phyloP scores from a whole-genome alignment of 2,888 invertebrate genomes.

The Galeopsomyia nigrocyanea region DNA sequence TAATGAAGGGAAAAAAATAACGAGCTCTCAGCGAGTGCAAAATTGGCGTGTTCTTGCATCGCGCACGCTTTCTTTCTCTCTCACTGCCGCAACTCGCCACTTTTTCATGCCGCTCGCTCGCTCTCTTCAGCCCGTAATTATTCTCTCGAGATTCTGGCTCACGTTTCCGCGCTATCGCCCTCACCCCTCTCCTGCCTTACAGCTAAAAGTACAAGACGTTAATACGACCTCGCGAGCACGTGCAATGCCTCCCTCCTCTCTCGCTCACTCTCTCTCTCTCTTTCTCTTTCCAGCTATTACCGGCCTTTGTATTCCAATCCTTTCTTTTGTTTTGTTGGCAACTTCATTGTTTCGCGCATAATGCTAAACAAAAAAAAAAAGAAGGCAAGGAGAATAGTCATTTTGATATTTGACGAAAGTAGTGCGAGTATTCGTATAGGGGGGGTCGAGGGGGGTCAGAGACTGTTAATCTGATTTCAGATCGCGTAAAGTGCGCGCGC shows the following conservation, averaged over 20 bases:
- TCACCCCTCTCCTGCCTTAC: not conserved
- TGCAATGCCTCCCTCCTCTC: conserved; percentile 25
- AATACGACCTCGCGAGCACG: conserved; percentile 38
- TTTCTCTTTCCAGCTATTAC: conserved; percentile 36
- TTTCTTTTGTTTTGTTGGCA: not conserved
- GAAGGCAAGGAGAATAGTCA: too few relatives aligned
- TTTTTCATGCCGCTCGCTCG: conserved; percentile 32
- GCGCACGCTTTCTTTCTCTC: conserved; percentile 32
- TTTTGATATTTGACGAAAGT: too few relatives aligned
- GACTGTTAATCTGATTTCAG: conserved; percentile 35
- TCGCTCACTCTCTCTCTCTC: conserved; percentile 7
- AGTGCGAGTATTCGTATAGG: not conserved
- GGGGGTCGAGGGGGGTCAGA: not conserved
- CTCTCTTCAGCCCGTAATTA: conserved; percentile 42
- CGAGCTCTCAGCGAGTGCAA: conserved; percentile 28
- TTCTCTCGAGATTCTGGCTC: conserved; percentile 49
- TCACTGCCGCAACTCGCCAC: conserved; percentile 27
- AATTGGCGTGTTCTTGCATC: conserved; percentile 40
- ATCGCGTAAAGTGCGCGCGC: conserved; percentile 14
- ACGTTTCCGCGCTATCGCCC: conserved; percentile 46
- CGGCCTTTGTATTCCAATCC: conserved; percentile 43
- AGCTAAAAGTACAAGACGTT: conserved; percentile 37
- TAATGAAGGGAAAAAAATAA: conserved; percentile 24
- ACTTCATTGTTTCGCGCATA: not conserved
- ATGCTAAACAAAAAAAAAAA: too few relatives aligned